These are phyloP conservation scores for Cataglyphis cursor DNA, from an alignment of 2,888 invertebrate genomes.

Conservation along the genomic window DNA sequence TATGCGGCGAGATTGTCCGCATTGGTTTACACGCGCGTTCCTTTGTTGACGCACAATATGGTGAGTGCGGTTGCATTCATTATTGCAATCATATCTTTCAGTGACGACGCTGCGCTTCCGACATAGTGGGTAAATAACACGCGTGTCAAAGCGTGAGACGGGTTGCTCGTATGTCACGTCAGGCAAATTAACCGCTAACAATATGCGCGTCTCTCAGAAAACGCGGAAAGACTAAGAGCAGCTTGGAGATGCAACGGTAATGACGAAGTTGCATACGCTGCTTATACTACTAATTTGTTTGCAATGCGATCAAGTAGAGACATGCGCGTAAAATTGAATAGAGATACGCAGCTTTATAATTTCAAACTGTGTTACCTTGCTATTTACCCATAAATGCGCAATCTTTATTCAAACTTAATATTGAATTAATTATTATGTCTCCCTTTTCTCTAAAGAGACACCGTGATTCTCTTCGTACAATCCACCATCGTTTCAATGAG, in stretches of 20 bases:
- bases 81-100: slow-evolving; percentile 41
- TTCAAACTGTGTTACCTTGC: not conserved
- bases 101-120: slow-evolving; percentile 28
- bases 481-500: not conserved
- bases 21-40: slow-evolving; percentile 12
- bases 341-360: not conserved
- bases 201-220: slow-evolving; percentile 29
- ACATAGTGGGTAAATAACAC: slow-evolving; percentile 38
- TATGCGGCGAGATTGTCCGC: not conserved
- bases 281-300: slow-evolving; percentile 25
- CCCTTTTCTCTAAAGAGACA: not conserved
- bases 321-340: slow-evolving; percentile 34
- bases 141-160: slow-evolving; percentile 52
- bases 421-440: not conserved
- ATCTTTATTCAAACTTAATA: not conserved
- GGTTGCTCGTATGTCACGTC: slow-evolving; percentile 44
- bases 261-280: slow-evolving; percentile 6
- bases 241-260: slow-evolving; percentile 54
- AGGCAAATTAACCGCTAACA: slow-evolving; percentile 43
- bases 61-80: slow-evolving; percentile 48
- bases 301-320: slow-evolving; percentile 30
- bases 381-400: not conserved
- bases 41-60: slow-evolving; percentile 31
- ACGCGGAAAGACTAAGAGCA: slow-evolving; percentile 5
- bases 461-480: not conserved